Evolutionary conservation across 2,888 invertebrate species (phyloP).

Genomic region (Lasioglossum lativentre): DNA sequence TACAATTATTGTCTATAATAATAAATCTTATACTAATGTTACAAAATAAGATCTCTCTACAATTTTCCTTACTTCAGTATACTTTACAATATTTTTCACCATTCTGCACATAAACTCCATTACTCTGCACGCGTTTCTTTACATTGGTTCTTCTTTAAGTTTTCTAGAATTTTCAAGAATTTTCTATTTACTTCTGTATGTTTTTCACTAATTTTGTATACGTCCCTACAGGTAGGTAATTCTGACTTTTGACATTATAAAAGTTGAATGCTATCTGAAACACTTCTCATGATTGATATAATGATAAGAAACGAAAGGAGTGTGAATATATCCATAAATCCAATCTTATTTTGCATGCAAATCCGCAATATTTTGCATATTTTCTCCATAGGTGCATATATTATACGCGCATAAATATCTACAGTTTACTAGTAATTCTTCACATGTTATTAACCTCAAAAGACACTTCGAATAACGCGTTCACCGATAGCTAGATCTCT

Average conservation of each 20-base stretch:
- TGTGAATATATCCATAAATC: conserved; percentile 14
- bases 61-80: not conserved
- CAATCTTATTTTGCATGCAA: conserved; percentile 11
- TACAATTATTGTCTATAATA: not conserved
- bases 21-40: not conserved
- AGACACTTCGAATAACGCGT: not conserved
- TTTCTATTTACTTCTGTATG: not conserved
- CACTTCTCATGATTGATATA: not conserved
- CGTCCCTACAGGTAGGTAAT: not conserved
- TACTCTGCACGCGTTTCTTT: not conserved
- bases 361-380: conserved; percentile 5
- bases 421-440: not conserved
- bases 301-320: conserved; percentile 4
- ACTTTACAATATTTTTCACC: not conserved
- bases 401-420: not conserved
- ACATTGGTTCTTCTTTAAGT: not conserved
- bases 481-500: not conserved
- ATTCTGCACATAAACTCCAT: not conserved
- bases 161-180: not conserved
- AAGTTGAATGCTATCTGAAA: conserved; percentile 4
- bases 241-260: conserved; percentile 7
- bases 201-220: not conserved
- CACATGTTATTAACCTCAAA: not conserved
- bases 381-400: not conserved
- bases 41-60: not conserved